A percentile compares a stretch with the other conserved stretches of the same genome.
Conservation (phyloP, 2,113 vertebrate species). For the Microcebus ravelobensis region DNA sequence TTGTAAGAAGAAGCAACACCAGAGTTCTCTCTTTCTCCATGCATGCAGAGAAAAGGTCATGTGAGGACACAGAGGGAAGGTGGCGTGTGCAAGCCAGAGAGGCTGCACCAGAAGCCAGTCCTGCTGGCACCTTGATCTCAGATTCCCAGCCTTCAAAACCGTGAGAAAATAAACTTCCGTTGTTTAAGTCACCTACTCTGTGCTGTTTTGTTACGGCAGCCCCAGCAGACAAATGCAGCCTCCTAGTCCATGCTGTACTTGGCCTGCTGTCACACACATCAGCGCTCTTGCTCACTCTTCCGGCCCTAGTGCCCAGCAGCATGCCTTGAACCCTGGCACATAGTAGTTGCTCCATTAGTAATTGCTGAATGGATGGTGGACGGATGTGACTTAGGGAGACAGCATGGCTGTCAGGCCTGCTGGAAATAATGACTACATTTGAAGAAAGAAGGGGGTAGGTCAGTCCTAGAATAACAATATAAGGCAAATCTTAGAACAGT, state of each 20-base stretch:
- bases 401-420: neutral
- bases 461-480: neutral
- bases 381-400: neutral
- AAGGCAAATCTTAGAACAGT: neutral
- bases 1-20: neutral
- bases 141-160: neutral
- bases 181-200: too few relatives aligned
- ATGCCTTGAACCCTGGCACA: neutral
- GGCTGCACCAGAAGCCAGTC: neutral
- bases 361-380: neutral
- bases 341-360: neutral
- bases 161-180: neutral
- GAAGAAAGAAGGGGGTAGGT: neutral
- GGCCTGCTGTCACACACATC: neutral
- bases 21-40: neutral
- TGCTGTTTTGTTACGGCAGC: neutral
- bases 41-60: neutral
- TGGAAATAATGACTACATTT: neutral
- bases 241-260: neutral
- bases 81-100: neutral
- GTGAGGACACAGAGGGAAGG: neutral
- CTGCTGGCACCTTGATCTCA: neutral
- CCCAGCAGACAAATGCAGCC: neutral
- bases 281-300: neutral
- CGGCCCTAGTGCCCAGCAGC: neutral